Base-by-base conservation (phyloP, 2,113 vertebrate species). In the Brachirus orientalis region DNA sequence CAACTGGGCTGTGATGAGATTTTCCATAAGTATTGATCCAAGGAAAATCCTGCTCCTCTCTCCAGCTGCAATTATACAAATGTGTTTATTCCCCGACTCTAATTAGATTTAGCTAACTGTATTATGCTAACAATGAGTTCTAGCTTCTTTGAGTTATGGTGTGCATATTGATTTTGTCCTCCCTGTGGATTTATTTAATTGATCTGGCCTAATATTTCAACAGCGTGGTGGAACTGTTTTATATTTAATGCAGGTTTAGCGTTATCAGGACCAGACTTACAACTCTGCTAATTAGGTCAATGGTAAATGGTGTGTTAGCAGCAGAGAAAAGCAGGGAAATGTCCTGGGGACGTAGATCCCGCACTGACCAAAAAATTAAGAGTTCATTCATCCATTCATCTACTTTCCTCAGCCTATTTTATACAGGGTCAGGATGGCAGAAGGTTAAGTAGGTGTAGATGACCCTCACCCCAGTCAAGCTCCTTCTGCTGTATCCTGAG, bases 171-270 rank as follows among this genome's bases (percentile, higher is more conserved):
- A 47, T 41, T 46, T 37, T 14, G 6, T n/a, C 18, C 52, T 53
- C 59, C 28, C 36, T 56, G 57, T 75, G 64, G 51, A 45, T 45
- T 57, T 12, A 28, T 63, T 56, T 58, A 22, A 63, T 64, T 47
- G 35, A 36, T 28, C 13, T 16, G 28, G 41, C 46, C n/a, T 41
- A 9, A 22, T 54, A 48, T 48, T 22, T 10, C 46, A 46, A n/a
- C n/a, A n/a, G 43, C 36, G 18, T 36, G 7, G 35, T 55, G 56
- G 17, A 67, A 41, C 46, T 41, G 35, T 47, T 64, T 43, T 36
- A 43, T 22, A 28, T 48, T 35, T 46, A 19, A 16, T 53, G 41
- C 53, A 53, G 11, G 13, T 46, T 63, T 38, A 45, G 40, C 33
- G 28, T 55, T 50, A 56, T 44, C 43, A 51, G 45, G 4, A 7